Evolutionary conservation across 2,888 invertebrate species (phyloP), one percentile per base, ranked within the genome.

Genomic region (Ctena decussata): DNA sequence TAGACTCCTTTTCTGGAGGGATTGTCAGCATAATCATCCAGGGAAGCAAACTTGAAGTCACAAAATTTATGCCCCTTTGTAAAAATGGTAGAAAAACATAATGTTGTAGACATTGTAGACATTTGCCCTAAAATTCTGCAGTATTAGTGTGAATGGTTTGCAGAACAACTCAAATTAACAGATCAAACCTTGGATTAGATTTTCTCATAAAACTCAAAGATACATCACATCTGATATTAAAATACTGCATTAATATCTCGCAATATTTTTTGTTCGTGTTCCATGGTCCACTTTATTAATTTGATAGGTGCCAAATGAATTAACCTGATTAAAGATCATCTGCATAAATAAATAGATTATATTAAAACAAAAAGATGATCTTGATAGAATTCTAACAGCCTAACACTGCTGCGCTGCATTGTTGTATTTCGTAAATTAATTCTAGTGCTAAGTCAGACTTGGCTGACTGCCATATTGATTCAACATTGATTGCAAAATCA

Each of bases 161-260:
- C 41, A 18, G 21, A 65, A 65, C 65, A 65, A 65, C 35, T 3
- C 65, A 35, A 30, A 18, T 65, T 65, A 6, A 35, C 18, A 24
- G 65, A 65, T 65, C 30, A 30, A 18, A 35, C 15, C 5, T 35
- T 11, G 3, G 65, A 65, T 65, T 21, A 65, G 65, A 65, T 65
- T 65, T 65, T 65, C 65, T 35, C 65, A 35, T 35, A 65, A 65
- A 65, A 35, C 65, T 65, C 2, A 21, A 65, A 65, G 65, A 65
- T 65, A n/a, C 24, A 65, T 32, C 8, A 3, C 0, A 35, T 12
- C 18, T 65, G 65, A 65, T 65, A 65, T 65, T 21, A 65, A 65
- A 65, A 65, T 65, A 35, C 35, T 30, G 18, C 11, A 35, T 65
- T 65, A 30, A 65, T 65, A 65, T 65, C 65, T 35, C 18, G 35